phyloP scores from a whole-genome alignment of 23 tunicate species.

The Styela clava region DNA sequence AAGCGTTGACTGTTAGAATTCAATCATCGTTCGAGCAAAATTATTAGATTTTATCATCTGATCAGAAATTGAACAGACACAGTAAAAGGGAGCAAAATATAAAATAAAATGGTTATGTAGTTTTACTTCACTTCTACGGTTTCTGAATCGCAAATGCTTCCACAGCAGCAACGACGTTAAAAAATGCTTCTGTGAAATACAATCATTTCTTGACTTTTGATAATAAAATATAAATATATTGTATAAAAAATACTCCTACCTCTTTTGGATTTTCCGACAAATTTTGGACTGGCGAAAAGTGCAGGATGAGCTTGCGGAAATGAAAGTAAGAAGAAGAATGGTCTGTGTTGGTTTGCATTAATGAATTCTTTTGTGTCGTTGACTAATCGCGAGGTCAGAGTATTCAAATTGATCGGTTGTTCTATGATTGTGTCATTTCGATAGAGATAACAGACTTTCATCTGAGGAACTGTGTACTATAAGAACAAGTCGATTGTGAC shows the following conservation, averaged over 20 bases:
- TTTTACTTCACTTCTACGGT: too few species aligned
- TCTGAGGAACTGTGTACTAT: neutral
- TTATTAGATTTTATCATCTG: too few species aligned
- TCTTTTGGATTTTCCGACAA: slow-evolving; percentile 15
- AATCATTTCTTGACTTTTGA: too few species aligned
- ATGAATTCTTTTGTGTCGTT: slow-evolving; percentile 30
- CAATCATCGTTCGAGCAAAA: too few species aligned
- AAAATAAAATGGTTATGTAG: too few species aligned
- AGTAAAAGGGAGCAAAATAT: too few species aligned
- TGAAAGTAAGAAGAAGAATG: slow-evolving; percentile 17
- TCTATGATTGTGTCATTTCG: slow-evolving; percentile 9
- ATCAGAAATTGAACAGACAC: too few species aligned
- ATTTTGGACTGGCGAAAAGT: neutral
- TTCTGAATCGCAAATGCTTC: too few species aligned
- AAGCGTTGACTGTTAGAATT: neutral
- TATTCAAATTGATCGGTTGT: slow-evolving; percentile 22
- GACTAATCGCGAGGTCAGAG: slow-evolving; percentile 10
- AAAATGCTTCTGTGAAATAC: too few species aligned
- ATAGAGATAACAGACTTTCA: slow-evolving; percentile 20
- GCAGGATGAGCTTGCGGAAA: slow-evolving; percentile 28
- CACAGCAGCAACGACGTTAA: too few species aligned
- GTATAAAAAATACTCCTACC: neutral
- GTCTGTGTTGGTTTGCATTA: neutral
- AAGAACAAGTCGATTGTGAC: too few species aligned
- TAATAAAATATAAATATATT: too few species aligned